Conservation (phyloP, 2,113 vertebrate genomes). For the Tenrec ecaudatus region DNA sequence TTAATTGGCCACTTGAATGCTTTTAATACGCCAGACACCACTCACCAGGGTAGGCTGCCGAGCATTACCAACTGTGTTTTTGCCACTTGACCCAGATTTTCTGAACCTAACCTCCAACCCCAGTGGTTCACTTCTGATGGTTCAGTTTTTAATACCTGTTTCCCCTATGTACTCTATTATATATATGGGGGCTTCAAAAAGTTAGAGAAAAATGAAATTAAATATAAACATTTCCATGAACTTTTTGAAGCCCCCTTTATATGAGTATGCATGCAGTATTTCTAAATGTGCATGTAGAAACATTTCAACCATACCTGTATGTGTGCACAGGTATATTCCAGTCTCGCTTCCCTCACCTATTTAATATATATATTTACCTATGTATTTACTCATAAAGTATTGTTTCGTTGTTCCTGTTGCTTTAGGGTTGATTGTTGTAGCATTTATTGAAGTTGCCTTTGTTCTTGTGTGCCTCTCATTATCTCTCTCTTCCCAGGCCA, state of each 20-base stretch:
- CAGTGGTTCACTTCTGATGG: background rate
- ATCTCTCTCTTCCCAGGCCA: no score
- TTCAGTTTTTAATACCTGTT: background rate
- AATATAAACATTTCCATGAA: no score
- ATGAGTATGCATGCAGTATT: no score
- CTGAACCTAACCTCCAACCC: background rate
- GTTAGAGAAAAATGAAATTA: no score
- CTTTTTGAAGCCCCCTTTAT: no score
- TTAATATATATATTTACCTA: background rate
- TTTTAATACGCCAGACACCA: background rate
- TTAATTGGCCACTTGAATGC: background rate
- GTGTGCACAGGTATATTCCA: background rate
- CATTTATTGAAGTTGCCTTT: no score
- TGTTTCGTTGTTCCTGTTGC: background rate
- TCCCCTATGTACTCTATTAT: background rate
- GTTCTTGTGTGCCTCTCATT: no score
- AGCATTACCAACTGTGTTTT: background rate
- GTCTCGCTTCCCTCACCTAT: background rate
- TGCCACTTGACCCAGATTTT: background rate
- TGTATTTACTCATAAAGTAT: background rate
- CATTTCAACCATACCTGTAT: background rate
- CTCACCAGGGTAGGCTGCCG: background rate
- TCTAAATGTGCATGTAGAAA: no score
- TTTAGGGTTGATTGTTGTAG: background rate
- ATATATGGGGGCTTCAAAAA: background rate